phyloP scores from a whole-genome alignment of 2,888 invertebrate species.

The Scaptomyza cyrtandrae region DNA sequence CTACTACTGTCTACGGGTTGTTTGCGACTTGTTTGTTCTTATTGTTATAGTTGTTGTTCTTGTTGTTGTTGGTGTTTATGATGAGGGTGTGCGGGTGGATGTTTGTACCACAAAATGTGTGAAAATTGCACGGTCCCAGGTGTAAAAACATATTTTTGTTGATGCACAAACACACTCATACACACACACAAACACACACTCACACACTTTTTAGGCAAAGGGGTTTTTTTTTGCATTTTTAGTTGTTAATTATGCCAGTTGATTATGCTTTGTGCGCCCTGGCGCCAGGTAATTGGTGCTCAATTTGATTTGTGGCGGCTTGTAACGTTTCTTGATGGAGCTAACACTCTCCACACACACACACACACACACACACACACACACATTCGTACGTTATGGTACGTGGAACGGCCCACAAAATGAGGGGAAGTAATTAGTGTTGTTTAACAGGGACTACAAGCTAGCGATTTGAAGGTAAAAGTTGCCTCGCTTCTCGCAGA shows the following conservation, averaged over 20 bases:
- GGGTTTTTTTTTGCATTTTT: constrained; percentile 66
- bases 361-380: background rate
- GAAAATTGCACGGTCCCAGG: constrained; percentile 74
- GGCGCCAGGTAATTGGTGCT: constrained; percentile 79
- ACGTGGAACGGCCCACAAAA: constrained; percentile 22
- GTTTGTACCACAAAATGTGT: constrained; percentile 67
- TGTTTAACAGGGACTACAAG: constrained; percentile 69
- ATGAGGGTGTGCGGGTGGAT: background rate
- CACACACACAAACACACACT: constrained; percentile 20
- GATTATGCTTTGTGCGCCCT: constrained; percentile 77
- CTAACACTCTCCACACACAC: background rate
- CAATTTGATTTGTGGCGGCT: constrained; percentile 76
- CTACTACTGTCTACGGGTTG: constrained; percentile 72
- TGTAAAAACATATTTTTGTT: constrained; percentile 69
- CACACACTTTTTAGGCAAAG: constrained; percentile 1
- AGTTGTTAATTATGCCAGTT: constrained; percentile 79
- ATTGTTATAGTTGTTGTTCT: constrained; percentile 45
- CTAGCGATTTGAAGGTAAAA: constrained; percentile 64
- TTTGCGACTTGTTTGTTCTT: constrained; percentile 60
- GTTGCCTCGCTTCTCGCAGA: constrained; percentile 18
- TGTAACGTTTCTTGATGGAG: constrained; percentile 70
- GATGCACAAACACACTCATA: constrained; percentile 44
- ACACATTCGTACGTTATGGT: background rate
- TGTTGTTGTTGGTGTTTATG: constrained; percentile 37
- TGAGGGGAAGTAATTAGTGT: constrained; percentile 78